These are phyloP conservation scores for Peromyscus nudipes DNA, from an alignment of 2,797 vertebrate genomes.

Conservation along the genomic window DNA sequence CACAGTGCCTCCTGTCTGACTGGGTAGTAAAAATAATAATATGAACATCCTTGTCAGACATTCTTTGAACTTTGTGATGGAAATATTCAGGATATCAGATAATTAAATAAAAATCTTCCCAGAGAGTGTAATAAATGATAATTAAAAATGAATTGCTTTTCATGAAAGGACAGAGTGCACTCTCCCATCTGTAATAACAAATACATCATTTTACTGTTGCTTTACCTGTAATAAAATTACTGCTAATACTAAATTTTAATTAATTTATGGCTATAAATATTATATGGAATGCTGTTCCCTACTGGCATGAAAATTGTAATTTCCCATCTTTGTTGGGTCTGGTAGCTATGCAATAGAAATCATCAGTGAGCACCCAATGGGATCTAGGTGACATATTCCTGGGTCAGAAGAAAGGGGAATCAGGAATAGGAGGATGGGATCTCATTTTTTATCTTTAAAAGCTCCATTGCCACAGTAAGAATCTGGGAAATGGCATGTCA, in stretches of 20 bases:
- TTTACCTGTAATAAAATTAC: slow-evolving; percentile 74
- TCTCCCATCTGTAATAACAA: slow-evolving; percentile 73
- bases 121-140: slow-evolving; percentile 74
- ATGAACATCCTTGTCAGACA: slow-evolving; percentile 51
- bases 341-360: background rate
- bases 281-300: slow-evolving; percentile 57
- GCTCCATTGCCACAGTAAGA: background rate
- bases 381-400: background rate
- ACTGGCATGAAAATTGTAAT: slow-evolving; percentile 33
- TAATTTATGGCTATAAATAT: slow-evolving; percentile 80
- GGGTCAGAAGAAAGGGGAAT: background rate
- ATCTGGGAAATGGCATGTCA: background rate
- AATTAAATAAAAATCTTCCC: slow-evolving; percentile 78
- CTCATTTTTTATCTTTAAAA: background rate
- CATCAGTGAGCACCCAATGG: background rate
- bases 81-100: slow-evolving; percentile 72
- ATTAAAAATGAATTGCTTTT: slow-evolving; percentile 76
- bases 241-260: slow-evolving; percentile 76
- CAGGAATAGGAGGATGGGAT: background rate
- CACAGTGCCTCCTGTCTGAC: background rate
- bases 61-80: slow-evolving; percentile 8
- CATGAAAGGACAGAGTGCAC: slow-evolving; percentile 65
- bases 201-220: slow-evolving; percentile 73
- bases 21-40: slow-evolving; percentile 66
- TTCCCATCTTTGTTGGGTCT: background rate